A percentile compares a stretch with the other conserved stretches of the same genome.
Evolutionary conservation across 2,888 invertebrate genomes (phyloP).

Genomic region (Zaprionus obscuricornis): DNA sequence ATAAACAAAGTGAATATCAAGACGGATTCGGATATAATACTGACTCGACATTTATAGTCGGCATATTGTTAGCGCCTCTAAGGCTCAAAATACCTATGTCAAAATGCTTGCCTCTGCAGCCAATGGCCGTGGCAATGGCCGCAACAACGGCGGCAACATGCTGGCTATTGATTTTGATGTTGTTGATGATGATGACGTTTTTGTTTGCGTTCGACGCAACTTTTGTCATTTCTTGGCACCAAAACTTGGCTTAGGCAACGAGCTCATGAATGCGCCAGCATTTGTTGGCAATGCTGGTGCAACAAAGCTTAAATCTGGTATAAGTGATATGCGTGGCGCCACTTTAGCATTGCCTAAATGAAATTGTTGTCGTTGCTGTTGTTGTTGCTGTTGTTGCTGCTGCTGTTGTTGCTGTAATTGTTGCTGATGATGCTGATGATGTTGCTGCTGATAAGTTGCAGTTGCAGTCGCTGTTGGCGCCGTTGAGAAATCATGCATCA

Average conservation of each 20-base stretch:
- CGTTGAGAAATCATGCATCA: constrained; percentile 82
- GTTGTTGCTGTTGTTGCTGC: constrained; percentile 43
- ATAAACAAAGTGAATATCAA: constrained; percentile 59
- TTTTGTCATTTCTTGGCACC: constrained; percentile 83
- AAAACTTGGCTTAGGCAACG: constrained; percentile 80
- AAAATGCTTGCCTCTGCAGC: constrained; percentile 53
- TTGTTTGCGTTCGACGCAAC: constrained; percentile 63
- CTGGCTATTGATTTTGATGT: constrained; percentile 25
- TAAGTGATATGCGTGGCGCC: constrained; percentile 84
- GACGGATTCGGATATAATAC: constrained; percentile 77
- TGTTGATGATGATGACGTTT: constrained; percentile 28
- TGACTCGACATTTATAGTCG: constrained; percentile 45
- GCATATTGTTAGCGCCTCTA: background rate
- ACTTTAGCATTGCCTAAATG: constrained; percentile 80
- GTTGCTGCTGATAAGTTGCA: constrained; percentile 54
- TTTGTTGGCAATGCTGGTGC: constrained; percentile 83
- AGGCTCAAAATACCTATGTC: constrained; percentile 44
- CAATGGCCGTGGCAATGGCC: constrained; percentile 38
- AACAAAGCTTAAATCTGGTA: constrained; percentile 85
- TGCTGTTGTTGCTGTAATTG: constrained; percentile 35
- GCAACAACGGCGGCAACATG: constrained; percentile 23
- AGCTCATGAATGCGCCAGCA: constrained; percentile 80
- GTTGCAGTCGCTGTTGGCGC: constrained; percentile 49
- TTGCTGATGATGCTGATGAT: constrained; percentile 48
- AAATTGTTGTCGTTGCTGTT: constrained; percentile 63